Base-by-base conservation (phyloP, 2,888 invertebrate species). In the Drosophila silvestris region DNA sequence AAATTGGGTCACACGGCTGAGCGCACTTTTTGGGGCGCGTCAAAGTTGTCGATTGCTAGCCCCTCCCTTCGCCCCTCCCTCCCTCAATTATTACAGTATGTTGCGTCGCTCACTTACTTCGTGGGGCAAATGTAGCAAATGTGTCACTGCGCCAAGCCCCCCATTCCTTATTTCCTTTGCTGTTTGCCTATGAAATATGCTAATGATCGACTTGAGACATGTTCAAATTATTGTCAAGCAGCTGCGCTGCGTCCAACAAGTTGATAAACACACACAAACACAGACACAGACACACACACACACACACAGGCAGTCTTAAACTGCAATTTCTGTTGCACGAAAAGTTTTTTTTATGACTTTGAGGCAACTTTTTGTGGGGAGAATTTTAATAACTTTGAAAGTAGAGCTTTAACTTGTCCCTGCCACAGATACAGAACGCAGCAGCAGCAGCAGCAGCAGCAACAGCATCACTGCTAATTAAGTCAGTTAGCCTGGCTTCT, bases 131-230 rank as follows among this genome's bases (percentile, higher is more conserved):
- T 47, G 47, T 26, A 5, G 26, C 62, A 77, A 81, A 70, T 79
- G 58, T 79, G 79, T 79, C 79, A 79, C 65, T 65, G 58, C 64
- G 68, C 56, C 41, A 22, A 37, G 30, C 12, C 19, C 5, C 22
- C 12, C 19, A 19, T 3, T 32, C 28, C 28, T 0, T 26, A 26
- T 28, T 39, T 57, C 5, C 52, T 47, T 47, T 52, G 37, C 35
- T 78, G 61, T 70, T 58, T 67, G 79, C 72, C 82, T 89, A 89
- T 77, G 77, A 88, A 91, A 88, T 88, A 88, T 88, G 87, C 91
- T 88, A 88, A 88, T 88, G 90, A 88, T 85, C 88, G 89, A 89
- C 90, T 88, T 89, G 91, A 91, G 88, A 88, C 91, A 82, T 83
- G 85, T 89, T 86, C 79, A 90, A 86, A 89, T 86, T 89, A 90